phyloP scores from a whole-genome alignment of 2,113 vertebrate genomes.

The Carettochelys insculpta region DNA sequence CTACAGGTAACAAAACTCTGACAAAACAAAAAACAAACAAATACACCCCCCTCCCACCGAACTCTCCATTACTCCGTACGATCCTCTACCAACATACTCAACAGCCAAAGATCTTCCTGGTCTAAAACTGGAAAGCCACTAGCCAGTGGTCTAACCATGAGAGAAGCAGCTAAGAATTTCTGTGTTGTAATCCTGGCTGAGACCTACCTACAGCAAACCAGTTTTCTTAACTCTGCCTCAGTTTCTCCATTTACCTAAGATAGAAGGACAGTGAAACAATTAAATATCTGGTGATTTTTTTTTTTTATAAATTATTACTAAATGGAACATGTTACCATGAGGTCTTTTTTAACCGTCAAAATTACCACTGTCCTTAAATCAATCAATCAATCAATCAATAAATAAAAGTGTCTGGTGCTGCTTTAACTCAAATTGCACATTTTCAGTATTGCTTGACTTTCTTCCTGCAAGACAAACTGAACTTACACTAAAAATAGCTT shows the following conservation, averaged over 20 bases:
- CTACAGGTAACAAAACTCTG: not conserved
- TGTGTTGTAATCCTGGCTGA: not conserved
- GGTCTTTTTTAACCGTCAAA: constrained; percentile 13
- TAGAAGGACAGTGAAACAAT: not conserved
- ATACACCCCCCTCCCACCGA: too few species aligned
- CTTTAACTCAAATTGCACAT: not conserved
- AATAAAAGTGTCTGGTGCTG: too few species aligned
- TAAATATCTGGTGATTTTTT: not conserved
- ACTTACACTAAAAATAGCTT: not conserved
- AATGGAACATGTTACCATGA: not conserved
- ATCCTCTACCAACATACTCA: not conserved
- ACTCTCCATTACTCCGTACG: not conserved
- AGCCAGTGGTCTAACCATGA: not conserved
- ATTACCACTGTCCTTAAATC: not conserved
- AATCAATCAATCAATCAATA: too few species aligned
- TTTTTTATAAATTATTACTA: not conserved
- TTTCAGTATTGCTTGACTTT: not conserved
- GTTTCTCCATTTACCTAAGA: constrained; percentile 1
- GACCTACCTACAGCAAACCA: not conserved
- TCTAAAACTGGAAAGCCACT: not conserved
- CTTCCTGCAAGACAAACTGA: not conserved
- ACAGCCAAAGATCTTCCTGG: not conserved
- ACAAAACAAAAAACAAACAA: not conserved
- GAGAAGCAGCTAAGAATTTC: not conserved
- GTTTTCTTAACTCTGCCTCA: not conserved